phyloP scores from a whole-genome alignment of 2,797 vertebrate genomes.

The Diceros bicornis region DNA sequence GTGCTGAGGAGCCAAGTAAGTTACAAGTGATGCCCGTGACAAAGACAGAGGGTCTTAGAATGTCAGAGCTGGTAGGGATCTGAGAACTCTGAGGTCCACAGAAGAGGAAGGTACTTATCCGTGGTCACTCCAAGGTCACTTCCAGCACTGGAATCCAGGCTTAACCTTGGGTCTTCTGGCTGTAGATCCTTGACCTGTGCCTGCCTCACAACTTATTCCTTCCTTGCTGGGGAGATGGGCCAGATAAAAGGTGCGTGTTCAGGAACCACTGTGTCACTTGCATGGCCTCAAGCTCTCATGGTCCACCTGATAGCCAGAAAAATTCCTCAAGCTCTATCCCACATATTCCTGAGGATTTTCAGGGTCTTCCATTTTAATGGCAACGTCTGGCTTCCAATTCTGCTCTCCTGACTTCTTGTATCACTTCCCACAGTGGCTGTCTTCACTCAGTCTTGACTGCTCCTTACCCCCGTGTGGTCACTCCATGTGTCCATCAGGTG shows the following conservation, averaged over 20 bases:
- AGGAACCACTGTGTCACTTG: background rate
- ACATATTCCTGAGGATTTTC: background rate
- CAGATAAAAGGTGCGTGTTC: background rate
- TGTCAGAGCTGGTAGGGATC: background rate
- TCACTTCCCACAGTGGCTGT: background rate
- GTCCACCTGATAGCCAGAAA: background rate
- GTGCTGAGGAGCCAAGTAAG: background rate
- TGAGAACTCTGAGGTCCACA: background rate
- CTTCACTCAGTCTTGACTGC: background rate
- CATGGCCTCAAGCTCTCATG: background rate
- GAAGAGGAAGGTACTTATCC: no score
- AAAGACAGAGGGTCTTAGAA: background rate
- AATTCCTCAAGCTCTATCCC: background rate
- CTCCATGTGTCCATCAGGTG: background rate
- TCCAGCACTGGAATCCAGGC: background rate
- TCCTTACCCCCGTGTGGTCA: no score
- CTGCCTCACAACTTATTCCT: background rate
- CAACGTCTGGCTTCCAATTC: background rate
- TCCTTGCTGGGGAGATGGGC: no score
- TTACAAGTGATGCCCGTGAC: background rate
- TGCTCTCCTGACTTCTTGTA: background rate
- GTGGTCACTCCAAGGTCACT: background rate
- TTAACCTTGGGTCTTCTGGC: background rate
- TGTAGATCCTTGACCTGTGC: background rate
- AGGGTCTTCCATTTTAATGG: background rate